These are phyloP conservation scores for Halictus rubicundus DNA, from an alignment of 1,140 invertebrate genomes.

Conservation along the genomic window DNA sequence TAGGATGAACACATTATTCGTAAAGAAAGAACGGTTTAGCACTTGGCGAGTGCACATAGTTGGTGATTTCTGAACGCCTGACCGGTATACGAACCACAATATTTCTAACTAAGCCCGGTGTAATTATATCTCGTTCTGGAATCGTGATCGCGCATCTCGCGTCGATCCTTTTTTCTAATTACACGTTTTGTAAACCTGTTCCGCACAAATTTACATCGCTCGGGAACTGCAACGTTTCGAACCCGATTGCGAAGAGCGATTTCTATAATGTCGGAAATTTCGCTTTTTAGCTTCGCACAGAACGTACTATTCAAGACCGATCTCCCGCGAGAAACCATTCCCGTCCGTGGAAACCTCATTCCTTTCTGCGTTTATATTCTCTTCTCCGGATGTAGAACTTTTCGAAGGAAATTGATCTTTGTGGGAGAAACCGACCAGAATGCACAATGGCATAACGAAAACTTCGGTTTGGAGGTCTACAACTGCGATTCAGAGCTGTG, in stretches of 20 bases:
- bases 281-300: not conserved
- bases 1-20: too few relatives aligned
- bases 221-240: slow-evolving; percentile 12
- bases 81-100: slow-evolving; percentile 14
- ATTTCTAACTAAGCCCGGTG: slow-evolving; percentile 36
- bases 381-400: not conserved
- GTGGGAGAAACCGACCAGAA: not conserved
- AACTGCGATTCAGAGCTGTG: too few relatives aligned
- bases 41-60: slow-evolving; percentile 9
- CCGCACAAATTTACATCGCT: slow-evolving; percentile 37
- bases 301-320: not conserved
- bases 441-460: not conserved
- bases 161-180: slow-evolving; percentile 43
- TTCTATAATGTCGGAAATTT: slow-evolving; percentile 41
- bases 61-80: slow-evolving; percentile 5
- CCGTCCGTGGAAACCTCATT: not conserved
- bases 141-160: slow-evolving; percentile 30
- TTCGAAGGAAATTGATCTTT: not conserved
- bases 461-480: too few relatives aligned
- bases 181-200: slow-evolving; percentile 34
- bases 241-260: not conserved
- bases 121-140: slow-evolving; percentile 30
- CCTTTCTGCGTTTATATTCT: too few relatives aligned
- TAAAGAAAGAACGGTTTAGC: not conserved
- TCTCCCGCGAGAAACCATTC: not conserved